These are phyloP conservation scores for Gandaritis pyraliata DNA, from an alignment of 2,888 invertebrate species.

Conservation along the genomic window DNA sequence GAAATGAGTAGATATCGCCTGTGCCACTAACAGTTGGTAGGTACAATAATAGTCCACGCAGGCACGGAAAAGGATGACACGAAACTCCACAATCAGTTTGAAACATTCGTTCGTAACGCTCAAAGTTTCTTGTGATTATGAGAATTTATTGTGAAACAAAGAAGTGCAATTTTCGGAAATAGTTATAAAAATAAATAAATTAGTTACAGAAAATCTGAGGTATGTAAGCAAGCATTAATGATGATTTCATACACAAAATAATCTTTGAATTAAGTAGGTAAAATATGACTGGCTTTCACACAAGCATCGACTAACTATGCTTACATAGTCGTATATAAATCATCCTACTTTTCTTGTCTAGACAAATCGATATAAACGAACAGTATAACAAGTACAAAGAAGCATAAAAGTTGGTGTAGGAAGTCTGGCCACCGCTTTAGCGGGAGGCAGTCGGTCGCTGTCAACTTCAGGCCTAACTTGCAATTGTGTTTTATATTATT, in stretches of 20 bases:
- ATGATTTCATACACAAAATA: neutral
- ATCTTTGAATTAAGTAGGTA: neutral
- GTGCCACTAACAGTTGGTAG: conserved; percentile 44
- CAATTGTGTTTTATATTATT: conserved; percentile 58
- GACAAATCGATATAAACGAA: conserved; percentile 44
- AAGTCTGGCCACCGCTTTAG: conserved; percentile 37
- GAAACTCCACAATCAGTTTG: conserved; percentile 61
- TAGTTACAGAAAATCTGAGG: neutral
- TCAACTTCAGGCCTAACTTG: conserved; percentile 71
- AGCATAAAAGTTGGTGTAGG: conserved; percentile 49
- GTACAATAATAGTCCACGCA: conserved; percentile 41
- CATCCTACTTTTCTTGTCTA: conserved; percentile 28
- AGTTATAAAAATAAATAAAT: neutral
- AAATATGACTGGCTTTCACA: neutral
- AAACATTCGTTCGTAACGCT: conserved; percentile 53
- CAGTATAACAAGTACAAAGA: conserved; percentile 44
- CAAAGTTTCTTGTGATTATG: conserved; percentile 39
- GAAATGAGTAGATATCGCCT: conserved; percentile 39
- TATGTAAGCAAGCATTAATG: neutral
- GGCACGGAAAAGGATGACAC: conserved; percentile 54
- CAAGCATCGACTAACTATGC: neutral
- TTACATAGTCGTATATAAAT: conserved; percentile 4
- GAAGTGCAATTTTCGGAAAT: conserved; percentile 7
- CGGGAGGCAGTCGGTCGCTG: conserved; percentile 60
- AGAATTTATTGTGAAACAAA: conserved; percentile 15